Evolutionary conservation across 1,140 invertebrate genomes (phyloP).

Genomic region (Microplitis mediator): DNA sequence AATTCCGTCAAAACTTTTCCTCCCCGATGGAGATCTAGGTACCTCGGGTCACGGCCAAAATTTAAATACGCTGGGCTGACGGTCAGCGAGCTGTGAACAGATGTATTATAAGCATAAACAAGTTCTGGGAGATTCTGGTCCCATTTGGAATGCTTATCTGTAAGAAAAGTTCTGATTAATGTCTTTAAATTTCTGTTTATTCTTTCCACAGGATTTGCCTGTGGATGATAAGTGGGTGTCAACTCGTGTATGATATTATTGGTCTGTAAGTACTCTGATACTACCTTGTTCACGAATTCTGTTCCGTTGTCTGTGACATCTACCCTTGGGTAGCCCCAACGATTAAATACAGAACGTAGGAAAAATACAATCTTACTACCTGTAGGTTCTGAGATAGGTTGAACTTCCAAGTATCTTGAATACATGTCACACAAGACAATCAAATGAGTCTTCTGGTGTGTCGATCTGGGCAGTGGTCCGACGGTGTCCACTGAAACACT

Average conservation of each 20-base stretch:
- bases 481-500: background rate
- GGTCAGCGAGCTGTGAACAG: too few species aligned
- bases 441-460: background rate
- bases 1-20: too few species aligned
- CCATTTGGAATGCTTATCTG: too few species aligned
- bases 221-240: slow-evolving; percentile 9
- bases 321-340: slow-evolving; percentile 44
- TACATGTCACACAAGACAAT: background rate
- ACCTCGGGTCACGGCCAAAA: too few species aligned
- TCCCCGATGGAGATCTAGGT: too few species aligned
- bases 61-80: too few species aligned
- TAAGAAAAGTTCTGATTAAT: background rate
- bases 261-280: background rate
- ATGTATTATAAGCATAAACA: too few species aligned
- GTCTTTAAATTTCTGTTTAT: slow-evolving; percentile 4
- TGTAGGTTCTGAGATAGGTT: background rate
- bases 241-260: slow-evolving; percentile 4
- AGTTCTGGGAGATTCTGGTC: too few species aligned
- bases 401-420: background rate
- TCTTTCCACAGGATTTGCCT: slow-evolving; percentile 24
- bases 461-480: background rate
- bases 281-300: background rate
- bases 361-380: background rate
- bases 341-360: background rate
- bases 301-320: slow-evolving; percentile 50